Base-by-base conservation (phyloP, 2,888 invertebrate species). In the Drosophila mercatorum region DNA sequence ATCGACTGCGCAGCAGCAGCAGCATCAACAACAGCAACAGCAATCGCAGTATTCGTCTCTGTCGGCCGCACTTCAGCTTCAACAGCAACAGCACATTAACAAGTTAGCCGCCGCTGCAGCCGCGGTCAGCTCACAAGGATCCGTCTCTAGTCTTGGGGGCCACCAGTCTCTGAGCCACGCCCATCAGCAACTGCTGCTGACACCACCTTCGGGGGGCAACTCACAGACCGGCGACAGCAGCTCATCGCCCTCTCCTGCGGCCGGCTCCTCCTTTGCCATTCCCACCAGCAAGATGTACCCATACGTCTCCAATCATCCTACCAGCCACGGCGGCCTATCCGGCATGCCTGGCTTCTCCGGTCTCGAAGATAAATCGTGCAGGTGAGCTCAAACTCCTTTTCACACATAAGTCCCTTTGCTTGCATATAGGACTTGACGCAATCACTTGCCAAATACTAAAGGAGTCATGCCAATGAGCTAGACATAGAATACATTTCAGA, bases 211-310 rank as follows among this genome's bases (percentile, higher is more conserved):
- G 44, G 91, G 82, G 26, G 86, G 84, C 66, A 92, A 91, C 68
- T 91, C 91, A 6, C 90, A 92, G 70, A 86, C 92, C 56, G 88
- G 92, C 53, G 89, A 91, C 68, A 88, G 90, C 81, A 91, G 91
- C 81, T 86, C 91, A 43, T 85, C 90, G 62, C 91, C 92, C 17
- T 89, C 91, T 28, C 92, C 88, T 34, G 91, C 92, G 71, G 90
- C 92, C 60, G 80, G 90, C 58, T 90, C 85, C 40, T 94, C 95
- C 92, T 92, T 92, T 82, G 94, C 95, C 94, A 95, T 95, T 93
- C 94, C 95, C 89, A 94, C 95, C 91, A 95, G 92, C 94, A 96
- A 97, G 94, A 97, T 97, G 97, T 97, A 97, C 93, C 97, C 97
- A 4, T 97, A 97, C 95, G 97, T 97, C 91, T 96, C 96, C 87